Conservation (phyloP, 2,888 invertebrate species). For the Lepidonotus clava region DNA sequence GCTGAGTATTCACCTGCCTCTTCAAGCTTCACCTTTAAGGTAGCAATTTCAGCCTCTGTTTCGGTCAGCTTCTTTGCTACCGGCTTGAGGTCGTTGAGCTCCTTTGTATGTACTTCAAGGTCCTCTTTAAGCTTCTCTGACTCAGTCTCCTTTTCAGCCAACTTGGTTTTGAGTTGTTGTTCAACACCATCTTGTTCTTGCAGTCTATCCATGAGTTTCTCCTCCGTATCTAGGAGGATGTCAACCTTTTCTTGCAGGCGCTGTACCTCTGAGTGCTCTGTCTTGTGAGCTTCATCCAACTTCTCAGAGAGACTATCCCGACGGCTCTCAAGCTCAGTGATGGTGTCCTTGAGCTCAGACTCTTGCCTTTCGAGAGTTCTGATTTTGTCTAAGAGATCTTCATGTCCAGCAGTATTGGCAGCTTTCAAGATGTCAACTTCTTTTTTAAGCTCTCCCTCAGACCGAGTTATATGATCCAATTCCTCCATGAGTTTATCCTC, state of each 20-base stretch:
- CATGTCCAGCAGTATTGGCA: background rate
- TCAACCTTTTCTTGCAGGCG: slow-evolving; percentile 56
- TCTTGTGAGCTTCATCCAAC: background rate
- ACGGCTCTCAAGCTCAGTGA: slow-evolving; percentile 24
- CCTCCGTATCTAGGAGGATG: slow-evolving; percentile 58
- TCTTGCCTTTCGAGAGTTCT: slow-evolving; percentile 2
- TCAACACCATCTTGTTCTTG: slow-evolving; percentile 59
- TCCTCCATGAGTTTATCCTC: slow-evolving; percentile 56
- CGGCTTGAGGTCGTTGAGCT: background rate
- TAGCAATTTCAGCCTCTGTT: background rate
- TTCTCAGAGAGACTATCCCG: background rate
- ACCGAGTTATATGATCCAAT: slow-evolving; percentile 13
- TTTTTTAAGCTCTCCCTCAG: slow-evolving; percentile 7
- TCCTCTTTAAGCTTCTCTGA: slow-evolving; percentile 69
- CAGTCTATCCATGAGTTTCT: slow-evolving; percentile 54
- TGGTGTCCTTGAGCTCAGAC: slow-evolving; percentile 31
- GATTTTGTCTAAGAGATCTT: slow-evolving; percentile 15
- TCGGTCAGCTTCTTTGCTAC: background rate
- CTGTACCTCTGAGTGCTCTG: slow-evolving; percentile 43
- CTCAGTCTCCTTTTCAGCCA: slow-evolving; percentile 65
- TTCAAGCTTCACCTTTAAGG: background rate
- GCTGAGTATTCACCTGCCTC: slow-evolving; percentile 17
- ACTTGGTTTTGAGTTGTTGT: slow-evolving; percentile 46
- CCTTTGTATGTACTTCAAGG: slow-evolving; percentile 54
- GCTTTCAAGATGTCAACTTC: background rate